A percentile compares a stretch with the other conserved stretches of the same genome.
Evolutionary conservation across 2,888 invertebrate genomes (phyloP).

Genomic region (Palloptera scutellata): DNA sequence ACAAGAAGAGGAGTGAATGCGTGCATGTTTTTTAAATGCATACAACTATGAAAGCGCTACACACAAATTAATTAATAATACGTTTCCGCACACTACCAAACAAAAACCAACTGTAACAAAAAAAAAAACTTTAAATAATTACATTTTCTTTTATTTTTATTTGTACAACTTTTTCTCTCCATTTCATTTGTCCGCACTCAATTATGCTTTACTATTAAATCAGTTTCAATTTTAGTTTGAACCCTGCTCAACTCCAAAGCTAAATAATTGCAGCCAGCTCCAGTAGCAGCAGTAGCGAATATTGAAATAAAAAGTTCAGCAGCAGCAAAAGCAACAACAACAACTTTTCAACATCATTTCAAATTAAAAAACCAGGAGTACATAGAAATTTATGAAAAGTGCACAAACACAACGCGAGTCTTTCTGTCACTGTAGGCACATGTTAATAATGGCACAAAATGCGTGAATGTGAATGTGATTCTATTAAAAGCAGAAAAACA

Average conservation of each 20-base stretch:
- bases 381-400: too few relatives aligned
- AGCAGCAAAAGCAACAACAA: not conserved
- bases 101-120: not conserved
- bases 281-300: not conserved
- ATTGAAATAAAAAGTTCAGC: not conserved
- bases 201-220: not conserved
- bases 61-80: slow-evolving; percentile 21
- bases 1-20: not conserved
- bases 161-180: not conserved
- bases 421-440: too few relatives aligned
- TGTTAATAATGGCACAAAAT: too few relatives aligned
- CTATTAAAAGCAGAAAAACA: too few relatives aligned
- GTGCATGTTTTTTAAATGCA: slow-evolving; percentile 4
- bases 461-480: too few relatives aligned
- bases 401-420: too few relatives aligned
- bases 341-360: slow-evolving; percentile 1
- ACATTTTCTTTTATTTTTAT: too few relatives aligned
- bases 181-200: not conserved
- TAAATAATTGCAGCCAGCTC: not conserved
- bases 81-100: slow-evolving; percentile 10
- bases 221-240: too few relatives aligned
- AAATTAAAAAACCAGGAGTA: not conserved
- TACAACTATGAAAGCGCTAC: not conserved
- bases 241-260: not conserved
- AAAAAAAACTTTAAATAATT: not conserved